Evolutionary conservation across 2,113 vertebrate species (phyloP).

Genomic region (Phylloscopus whistleri): DNA sequence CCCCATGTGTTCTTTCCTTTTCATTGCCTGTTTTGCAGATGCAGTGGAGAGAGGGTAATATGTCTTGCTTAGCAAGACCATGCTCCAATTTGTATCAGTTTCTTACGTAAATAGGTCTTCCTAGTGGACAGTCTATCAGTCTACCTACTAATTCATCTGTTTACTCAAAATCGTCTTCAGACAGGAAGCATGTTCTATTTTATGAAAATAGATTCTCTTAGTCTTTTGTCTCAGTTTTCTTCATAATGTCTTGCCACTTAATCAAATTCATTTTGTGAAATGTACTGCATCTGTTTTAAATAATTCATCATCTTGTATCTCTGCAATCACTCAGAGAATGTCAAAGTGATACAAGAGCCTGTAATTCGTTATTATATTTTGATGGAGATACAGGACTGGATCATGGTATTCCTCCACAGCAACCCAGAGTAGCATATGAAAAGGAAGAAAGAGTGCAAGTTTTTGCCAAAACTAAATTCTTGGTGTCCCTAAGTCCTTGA

Average conservation of each 20-base stretch:
- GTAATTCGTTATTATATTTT: background rate
- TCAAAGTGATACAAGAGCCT: background rate
- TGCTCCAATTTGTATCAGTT: background rate
- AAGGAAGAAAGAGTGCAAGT: background rate
- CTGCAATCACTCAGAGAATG: background rate
- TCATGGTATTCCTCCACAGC: background rate
- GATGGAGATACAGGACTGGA: background rate
- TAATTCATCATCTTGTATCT: conserved; percentile 20
- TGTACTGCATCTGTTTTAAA: conserved; percentile 25
- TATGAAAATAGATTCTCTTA: conserved; percentile 13
- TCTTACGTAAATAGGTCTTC: background rate
- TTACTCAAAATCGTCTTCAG: background rate
- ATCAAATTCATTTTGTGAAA: conserved; percentile 25
- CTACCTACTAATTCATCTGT: background rate
- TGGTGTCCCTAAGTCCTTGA: background rate
- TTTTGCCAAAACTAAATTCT: background rate
- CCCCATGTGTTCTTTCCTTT: background rate
- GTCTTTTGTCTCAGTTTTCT: conserved; percentile 35
- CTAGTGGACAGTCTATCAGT: background rate
- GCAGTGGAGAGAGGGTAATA: background rate
- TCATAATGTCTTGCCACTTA: conserved; percentile 1
- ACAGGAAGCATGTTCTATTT: background rate
- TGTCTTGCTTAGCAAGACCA: background rate
- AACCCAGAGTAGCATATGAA: background rate
- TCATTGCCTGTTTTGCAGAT: background rate